These are phyloP conservation scores for Cheilosia vernalis DNA, from an alignment of 2,888 invertebrate genomes.

Conservation along the genomic window DNA sequence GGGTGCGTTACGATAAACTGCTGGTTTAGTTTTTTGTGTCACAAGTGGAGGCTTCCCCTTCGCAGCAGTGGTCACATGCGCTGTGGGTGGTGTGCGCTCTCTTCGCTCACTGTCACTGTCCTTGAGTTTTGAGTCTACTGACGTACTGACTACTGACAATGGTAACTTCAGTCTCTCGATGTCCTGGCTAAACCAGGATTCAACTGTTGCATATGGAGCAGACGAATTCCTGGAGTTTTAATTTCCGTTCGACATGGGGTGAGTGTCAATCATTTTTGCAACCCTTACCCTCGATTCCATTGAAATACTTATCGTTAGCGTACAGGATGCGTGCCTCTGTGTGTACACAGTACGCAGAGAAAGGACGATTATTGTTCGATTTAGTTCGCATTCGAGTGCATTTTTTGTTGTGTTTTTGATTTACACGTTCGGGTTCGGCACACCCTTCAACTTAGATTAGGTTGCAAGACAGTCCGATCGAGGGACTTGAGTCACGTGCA, in stretches of 20 bases:
- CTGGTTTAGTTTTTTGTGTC: constrained; percentile 10
- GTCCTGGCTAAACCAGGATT: constrained; percentile 47
- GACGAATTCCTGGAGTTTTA: constrained; percentile 73
- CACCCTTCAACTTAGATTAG: constrained; percentile 53
- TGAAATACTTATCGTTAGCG: constrained; percentile 67
- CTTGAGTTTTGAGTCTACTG: constrained; percentile 28
- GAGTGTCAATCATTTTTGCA: constrained; percentile 70
- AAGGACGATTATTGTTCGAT: constrained; percentile 76
- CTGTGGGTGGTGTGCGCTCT: constrained; percentile 39
- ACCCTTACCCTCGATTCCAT: constrained; percentile 52
- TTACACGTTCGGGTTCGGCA: constrained; percentile 43
- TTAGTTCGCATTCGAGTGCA: constrained; percentile 71
- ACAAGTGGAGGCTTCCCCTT: constrained; percentile 46
- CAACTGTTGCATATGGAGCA: constrained; percentile 69
- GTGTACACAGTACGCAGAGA: constrained; percentile 49
- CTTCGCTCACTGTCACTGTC: constrained; percentile 41
- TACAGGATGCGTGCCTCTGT: constrained; percentile 58
- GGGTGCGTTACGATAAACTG: constrained; percentile 42
- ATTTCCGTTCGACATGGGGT: constrained; percentile 65
- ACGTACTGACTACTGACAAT: no score
- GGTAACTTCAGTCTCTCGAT: constrained; percentile 1
- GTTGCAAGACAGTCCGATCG: constrained; percentile 52
- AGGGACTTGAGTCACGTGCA: constrained; percentile 69
- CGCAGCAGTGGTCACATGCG: constrained; percentile 69
- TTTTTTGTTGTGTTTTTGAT: constrained; percentile 57